Base-by-base conservation (phyloP, 2,888 invertebrate genomes). In the Spialia ferax region DNA sequence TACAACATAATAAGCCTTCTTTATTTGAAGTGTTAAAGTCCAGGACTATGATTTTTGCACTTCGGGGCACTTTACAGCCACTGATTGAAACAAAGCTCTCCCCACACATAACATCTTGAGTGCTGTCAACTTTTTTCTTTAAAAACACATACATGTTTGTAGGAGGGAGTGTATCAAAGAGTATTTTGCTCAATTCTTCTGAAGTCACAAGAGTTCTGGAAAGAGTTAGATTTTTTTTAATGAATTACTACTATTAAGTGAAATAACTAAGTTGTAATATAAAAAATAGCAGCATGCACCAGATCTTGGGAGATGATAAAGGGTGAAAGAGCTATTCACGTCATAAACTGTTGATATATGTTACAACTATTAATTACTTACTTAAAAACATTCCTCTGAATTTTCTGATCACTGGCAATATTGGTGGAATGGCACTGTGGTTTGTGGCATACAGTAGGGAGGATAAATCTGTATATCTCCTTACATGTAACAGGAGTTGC, bases 121-220 rank as follows among this genome's bases (percentile, higher is more conserved):
- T 79, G 56, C 75, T 77, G 0, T 65, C 62, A 13, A 75, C 69
- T 63, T 80, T 86, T 75, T 93, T 94, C 74, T 89, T 93, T 8
- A 95, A 75, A 69, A 94, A 89, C n/a, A 94, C 82, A 79, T 89
- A 93, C 81, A 94, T 85, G 71, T 94, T 94, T 22, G 94, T 94
- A 35, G 92, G 91, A 23, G 88, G 74, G 13, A 94, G 70, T 1
- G 84, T 77, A n/a, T 83, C 83, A 72, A 85, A 90, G 72, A 94
- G 88, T 13, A 91, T 78, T 77, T 89, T 75, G 66, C 86, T 85
- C 64, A 94, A 77, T 69, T 86, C 82, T 57, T 94, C 88, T 63
- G 92, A 92, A 72, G 94, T 93, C 54, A 90, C 90, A 68, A 94
- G 77, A 38, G 85, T 84, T 74, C 94, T 94, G 84, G 67, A 92